A percentile compares a stretch with the other conserved stretches of the same genome.
These are phyloP conservation scores for Tipula vernalis DNA, from an alignment of 2,888 invertebrate genomes.

Conservation along the genomic window DNA sequence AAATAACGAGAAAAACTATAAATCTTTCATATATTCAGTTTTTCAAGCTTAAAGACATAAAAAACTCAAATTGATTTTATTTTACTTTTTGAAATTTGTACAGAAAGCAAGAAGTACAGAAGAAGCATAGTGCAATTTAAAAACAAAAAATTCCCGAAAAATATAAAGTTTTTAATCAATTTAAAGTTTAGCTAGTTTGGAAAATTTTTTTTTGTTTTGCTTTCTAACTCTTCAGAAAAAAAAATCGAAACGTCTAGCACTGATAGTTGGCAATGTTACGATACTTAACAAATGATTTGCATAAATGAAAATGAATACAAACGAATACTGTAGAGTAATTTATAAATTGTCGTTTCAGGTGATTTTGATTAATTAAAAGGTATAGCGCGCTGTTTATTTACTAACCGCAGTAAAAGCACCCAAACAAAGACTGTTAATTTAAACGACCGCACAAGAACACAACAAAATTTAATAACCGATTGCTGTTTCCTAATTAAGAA, in stretches of 20 bases:
- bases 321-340: too few species aligned
- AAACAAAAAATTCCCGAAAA: neutral
- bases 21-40: neutral
- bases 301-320: too few species aligned
- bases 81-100: neutral
- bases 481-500: neutral
- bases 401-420: too few species aligned
- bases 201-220: neutral
- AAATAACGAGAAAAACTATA: neutral
- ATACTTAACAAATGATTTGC: too few species aligned
- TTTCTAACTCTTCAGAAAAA: neutral
- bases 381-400: too few species aligned
- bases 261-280: neutral
- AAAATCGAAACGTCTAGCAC: neutral
- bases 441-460: too few species aligned
- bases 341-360: too few species aligned
- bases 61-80: neutral
- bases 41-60: neutral
- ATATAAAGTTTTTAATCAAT: neutral
- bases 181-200: neutral
- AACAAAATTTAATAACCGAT: neutral
- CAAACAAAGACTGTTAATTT: too few species aligned
- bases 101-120: neutral
- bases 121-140: neutral
- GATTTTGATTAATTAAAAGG: too few species aligned